These are phyloP conservation scores for Hafferia zeledoni DNA, from an alignment of 2,797 vertebrate species.

Conservation along the genomic window DNA sequence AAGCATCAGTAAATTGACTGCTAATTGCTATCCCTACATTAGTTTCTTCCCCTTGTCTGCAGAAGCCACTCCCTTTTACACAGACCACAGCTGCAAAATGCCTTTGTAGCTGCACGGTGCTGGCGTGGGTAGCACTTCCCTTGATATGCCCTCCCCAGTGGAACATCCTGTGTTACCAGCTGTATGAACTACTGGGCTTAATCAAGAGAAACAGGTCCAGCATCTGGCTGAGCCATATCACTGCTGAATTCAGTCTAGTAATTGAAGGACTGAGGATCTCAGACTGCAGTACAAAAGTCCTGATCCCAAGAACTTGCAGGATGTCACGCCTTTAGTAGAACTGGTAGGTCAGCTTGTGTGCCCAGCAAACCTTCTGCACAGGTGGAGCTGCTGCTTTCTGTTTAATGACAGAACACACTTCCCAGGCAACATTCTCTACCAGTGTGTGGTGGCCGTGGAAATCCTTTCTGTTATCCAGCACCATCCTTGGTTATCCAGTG, in stretches of 20 bases:
- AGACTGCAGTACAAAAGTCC: not conserved
- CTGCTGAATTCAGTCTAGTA: not conserved
- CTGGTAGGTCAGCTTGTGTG: not conserved
- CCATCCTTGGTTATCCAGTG: not conserved
- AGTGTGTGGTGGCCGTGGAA: not conserved
- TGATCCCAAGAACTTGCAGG: not conserved
- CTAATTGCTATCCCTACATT: not conserved
- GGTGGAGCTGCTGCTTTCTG: not conserved
- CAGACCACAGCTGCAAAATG: not conserved
- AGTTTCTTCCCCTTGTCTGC: not conserved
- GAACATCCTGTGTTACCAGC: not conserved
- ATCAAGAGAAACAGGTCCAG: too few species aligned
- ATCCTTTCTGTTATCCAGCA: not conserved
- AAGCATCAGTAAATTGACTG: not conserved
- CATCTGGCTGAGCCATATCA: not conserved
- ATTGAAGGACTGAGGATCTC: not conserved
- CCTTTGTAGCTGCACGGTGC: not conserved
- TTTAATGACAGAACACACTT: not conserved
- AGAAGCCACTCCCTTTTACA: not conserved
- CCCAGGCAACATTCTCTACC: not conserved
- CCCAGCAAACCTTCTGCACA: not conserved
- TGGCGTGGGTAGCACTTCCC: not conserved
- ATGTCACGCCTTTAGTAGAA: rapidly evolving
- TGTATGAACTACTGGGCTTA: not conserved
- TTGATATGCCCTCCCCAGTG: not conserved